A percentile compares a stretch with the other conserved stretches of the same genome.
Conservation (phyloP, 2,113 vertebrate species). For the Leuciscus idus region DNA sequence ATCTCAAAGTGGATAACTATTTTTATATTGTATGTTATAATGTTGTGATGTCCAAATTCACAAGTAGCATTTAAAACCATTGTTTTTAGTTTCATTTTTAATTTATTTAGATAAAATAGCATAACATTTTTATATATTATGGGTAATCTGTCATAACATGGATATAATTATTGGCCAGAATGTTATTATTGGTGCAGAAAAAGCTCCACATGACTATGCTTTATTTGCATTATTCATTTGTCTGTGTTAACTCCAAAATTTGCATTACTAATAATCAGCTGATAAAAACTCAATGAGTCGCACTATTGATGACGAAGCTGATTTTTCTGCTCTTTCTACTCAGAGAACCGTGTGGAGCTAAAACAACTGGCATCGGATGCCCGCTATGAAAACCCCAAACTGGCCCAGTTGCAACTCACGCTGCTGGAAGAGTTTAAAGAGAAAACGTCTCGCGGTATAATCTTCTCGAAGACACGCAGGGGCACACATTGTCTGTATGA, state of each 20-base stretch:
- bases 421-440: conserved; percentile 77
- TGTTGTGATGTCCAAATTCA: neutral
- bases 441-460: conserved; percentile 73
- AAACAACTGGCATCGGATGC: conserved; percentile 50
- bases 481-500: conserved; percentile 78
- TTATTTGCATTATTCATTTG: neutral
- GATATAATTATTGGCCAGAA: neutral
- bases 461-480: conserved; percentile 86
- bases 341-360: conserved; percentile 77
- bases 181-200: neutral
- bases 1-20: neutral
- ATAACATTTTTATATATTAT: neutral
- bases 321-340: neutral
- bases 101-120: neutral
- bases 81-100: neutral
- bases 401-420: conserved; percentile 78
- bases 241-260: neutral
- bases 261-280: neutral
- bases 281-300: neutral
- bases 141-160: neutral
- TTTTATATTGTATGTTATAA: neutral
- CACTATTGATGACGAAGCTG: neutral
- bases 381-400: conserved; percentile 83
- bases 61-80: neutral
- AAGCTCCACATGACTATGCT: neutral